Evolutionary conservation across 2,797 vertebrate genomes (phyloP).

Genomic region (Tangara arthus): DNA sequence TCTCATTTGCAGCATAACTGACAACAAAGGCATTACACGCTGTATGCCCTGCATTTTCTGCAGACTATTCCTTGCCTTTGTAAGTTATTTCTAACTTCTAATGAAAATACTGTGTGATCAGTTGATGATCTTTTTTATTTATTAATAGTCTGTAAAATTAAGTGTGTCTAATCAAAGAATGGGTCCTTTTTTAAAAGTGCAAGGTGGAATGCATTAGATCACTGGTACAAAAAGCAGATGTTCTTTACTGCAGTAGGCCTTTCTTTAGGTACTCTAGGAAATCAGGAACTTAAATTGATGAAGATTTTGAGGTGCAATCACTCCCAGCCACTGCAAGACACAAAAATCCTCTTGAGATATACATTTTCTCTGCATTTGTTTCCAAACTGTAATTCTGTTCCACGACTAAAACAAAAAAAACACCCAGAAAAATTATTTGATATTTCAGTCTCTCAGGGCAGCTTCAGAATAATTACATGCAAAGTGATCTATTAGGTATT

Average conservation of each 20-base stretch:
- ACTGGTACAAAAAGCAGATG: conserved; percentile 49
- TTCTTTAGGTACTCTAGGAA: conserved; percentile 36
- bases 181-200: conserved; percentile 53
- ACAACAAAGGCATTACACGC: conserved; percentile 68
- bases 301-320: conserved; percentile 41
- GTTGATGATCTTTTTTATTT: conserved; percentile 48
- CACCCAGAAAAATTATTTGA: not conserved
- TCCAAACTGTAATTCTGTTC: conserved; percentile 37
- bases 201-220: conserved; percentile 50
- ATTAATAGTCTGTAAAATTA: conserved; percentile 66
- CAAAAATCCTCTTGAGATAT: not conserved
- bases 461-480: conserved; percentile 23
- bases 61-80: conserved; percentile 36
- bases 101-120: conserved; percentile 16
- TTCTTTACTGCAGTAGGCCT: conserved; percentile 42
- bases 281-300: conserved; percentile 29
- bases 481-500: conserved; percentile 41
- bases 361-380: conserved; percentile 42
- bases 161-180: conserved; percentile 58
- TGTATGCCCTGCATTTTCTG: conserved; percentile 19
- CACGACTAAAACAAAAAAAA: not conserved
- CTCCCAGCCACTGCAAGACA: conserved; percentile 9
- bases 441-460: conserved; percentile 23
- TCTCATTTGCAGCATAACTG: conserved; percentile 71
- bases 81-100: conserved; percentile 59